Conservation (phyloP, 2,888 invertebrate genomes). For the Sialis fuliginosa region DNA sequence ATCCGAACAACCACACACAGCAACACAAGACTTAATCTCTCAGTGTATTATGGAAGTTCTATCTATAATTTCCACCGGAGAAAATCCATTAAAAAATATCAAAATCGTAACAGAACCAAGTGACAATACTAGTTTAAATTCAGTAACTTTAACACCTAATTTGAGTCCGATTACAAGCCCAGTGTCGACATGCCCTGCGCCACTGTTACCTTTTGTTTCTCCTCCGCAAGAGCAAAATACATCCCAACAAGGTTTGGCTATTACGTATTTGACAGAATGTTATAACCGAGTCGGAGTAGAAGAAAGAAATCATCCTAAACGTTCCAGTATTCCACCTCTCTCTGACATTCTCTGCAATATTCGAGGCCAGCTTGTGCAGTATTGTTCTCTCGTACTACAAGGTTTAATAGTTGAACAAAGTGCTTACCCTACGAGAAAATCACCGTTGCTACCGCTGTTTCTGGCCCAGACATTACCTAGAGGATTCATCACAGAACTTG, state of each 20-base stretch:
- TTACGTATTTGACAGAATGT: constrained; percentile 37
- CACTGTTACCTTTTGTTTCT: constrained; percentile 15
- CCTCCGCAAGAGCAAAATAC: neutral
- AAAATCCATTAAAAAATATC: constrained; percentile 21
- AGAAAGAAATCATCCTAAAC: constrained; percentile 59
- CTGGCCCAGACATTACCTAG: constrained; percentile 52
- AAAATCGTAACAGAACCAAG: constrained; percentile 12
- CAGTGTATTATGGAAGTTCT: constrained; percentile 20
- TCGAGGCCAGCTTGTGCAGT: constrained; percentile 34
- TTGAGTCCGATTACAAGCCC: constrained; percentile 24
- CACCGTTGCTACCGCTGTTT: constrained; percentile 49
- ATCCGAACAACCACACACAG: constrained; percentile 6
- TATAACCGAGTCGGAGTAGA: constrained; percentile 56
- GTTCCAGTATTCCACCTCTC: constrained; percentile 54
- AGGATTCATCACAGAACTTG: constrained; percentile 38
- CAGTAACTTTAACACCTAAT: constrained; percentile 25
- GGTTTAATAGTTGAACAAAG: constrained; percentile 27
- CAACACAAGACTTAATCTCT: constrained; percentile 12
- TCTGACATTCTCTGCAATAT: constrained; percentile 43
- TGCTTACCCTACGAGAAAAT: constrained; percentile 32
- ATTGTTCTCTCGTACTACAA: constrained; percentile 37
- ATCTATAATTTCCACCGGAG: constrained; percentile 19
- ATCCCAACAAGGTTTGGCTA: constrained; percentile 15
- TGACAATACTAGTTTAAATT: constrained; percentile 22
- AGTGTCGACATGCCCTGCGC: constrained; percentile 18